These are phyloP conservation scores for Porites australiensis DNA, from an alignment of 64 coral and sea anemone species.

Conservation along the genomic window DNA sequence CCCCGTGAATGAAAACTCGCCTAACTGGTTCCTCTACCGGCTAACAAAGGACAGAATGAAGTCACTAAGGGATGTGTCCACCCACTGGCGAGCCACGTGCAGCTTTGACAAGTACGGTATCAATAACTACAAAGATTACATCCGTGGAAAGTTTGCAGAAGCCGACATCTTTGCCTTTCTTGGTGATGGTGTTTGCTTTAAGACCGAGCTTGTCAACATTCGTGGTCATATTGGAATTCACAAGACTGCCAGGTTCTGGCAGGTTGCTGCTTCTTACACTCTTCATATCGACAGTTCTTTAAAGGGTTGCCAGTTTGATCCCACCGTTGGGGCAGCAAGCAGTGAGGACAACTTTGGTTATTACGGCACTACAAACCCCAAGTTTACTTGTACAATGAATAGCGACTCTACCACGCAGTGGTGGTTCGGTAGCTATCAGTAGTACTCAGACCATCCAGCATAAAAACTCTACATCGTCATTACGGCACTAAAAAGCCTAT, in stretches of 20 bases:
- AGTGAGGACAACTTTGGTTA: constrained; percentile 71
- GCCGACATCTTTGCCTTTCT: constrained; percentile 56
- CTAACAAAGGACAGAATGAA: constrained; percentile 52
- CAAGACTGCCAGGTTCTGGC: constrained; percentile 47
- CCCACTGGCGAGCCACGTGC: constrained; percentile 73
- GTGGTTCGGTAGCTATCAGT: constrained; percentile 59
- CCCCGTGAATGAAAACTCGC: constrained; percentile 46
- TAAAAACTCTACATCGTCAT: neutral
- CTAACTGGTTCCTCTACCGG: constrained; percentile 72
- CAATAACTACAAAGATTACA: constrained; percentile 70
- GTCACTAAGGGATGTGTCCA: constrained; percentile 36
- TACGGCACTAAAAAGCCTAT: constrained; percentile 28
- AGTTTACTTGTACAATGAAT: constrained; percentile 48
- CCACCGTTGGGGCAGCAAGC: neutral
- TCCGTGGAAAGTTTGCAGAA: constrained; percentile 49
- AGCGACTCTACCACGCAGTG: constrained; percentile 48
- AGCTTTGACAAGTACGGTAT: constrained; percentile 27
- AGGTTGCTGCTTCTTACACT: neutral
- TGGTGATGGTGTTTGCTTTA: neutral
- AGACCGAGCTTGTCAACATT: constrained; percentile 68
- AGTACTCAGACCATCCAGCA: neutral
- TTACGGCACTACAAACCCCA: constrained; percentile 26
- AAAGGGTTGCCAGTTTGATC: constrained; percentile 31
- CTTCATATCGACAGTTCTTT: constrained; percentile 27
- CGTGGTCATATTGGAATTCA: constrained; percentile 39